Evolutionary conservation across 1,140 invertebrate genomes (phyloP).

Genomic region (Drosophila oshimai): DNA sequence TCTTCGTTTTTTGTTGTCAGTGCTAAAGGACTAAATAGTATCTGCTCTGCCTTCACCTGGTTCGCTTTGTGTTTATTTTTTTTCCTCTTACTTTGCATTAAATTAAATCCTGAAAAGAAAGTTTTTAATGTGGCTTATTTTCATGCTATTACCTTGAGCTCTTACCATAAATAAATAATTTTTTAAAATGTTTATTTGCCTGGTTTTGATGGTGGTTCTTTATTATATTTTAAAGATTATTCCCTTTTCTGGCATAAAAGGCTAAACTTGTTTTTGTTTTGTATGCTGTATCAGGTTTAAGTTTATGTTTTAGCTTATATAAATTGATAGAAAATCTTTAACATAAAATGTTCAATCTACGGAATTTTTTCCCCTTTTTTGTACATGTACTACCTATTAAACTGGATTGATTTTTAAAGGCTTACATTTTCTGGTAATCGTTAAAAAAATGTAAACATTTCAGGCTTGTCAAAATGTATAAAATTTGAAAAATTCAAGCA

Average conservation of each 20-base stretch:
- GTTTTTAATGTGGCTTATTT: conserved; percentile 26
- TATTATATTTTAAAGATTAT: background rate
- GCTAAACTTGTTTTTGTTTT: too few species aligned
- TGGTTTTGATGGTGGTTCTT: too few species aligned
- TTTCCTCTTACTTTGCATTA: conserved; percentile 6
- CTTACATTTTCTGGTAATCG: too few species aligned
- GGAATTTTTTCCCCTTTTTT: too few species aligned
- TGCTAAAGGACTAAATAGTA: conserved; percentile 12
- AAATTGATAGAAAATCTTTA: background rate
- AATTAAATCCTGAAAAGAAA: conserved; percentile 9
- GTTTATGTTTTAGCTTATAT: too few species aligned
- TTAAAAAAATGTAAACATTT: too few species aligned
- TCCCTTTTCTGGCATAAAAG: too few species aligned
- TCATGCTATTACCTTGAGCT: conserved; percentile 8
- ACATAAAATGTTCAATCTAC: background rate
- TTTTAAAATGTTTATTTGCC: background rate
- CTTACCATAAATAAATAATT: conserved; percentile 1
- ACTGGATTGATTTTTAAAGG: too few species aligned
- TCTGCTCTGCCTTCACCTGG: conserved; percentile 1
- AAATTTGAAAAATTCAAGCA: too few species aligned
- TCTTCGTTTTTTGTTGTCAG: conserved; percentile 5
- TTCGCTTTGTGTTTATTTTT: background rate
- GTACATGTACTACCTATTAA: too few species aligned
- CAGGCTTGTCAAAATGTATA: too few species aligned
- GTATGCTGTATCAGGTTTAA: too few species aligned